These are phyloP conservation scores for Pterostichus niger DNA, from an alignment of 2,888 invertebrate species.

Conservation along the genomic window DNA sequence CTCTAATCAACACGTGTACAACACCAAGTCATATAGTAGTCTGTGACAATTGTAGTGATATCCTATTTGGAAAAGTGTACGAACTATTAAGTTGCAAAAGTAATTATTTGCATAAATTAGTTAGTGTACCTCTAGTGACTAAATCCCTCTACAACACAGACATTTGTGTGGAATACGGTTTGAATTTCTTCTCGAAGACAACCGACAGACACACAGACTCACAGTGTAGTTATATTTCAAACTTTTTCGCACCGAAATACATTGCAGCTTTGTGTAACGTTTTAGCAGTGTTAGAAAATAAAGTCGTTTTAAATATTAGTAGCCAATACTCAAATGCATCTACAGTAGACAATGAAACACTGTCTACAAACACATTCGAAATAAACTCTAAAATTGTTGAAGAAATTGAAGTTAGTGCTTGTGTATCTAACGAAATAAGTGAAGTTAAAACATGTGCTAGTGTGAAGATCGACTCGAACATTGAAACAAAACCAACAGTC, in stretches of 20 bases:
- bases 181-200: constrained; percentile 82
- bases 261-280: constrained; percentile 89
- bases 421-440: constrained; percentile 53
- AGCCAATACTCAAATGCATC: constrained; percentile 74
- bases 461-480: constrained; percentile 6
- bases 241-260: constrained; percentile 84
- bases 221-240: constrained; percentile 81
- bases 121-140: constrained; percentile 81
- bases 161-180: constrained; percentile 82
- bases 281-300: constrained; percentile 83
- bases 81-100: constrained; percentile 86
- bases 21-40: constrained; percentile 87
- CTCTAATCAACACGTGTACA: constrained; percentile 79
- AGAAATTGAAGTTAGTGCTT: constrained; percentile 38
- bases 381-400: constrained; percentile 52
- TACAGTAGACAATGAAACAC: constrained; percentile 63
- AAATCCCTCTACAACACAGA: constrained; percentile 82
- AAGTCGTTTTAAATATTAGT: constrained; percentile 83
- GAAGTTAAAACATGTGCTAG: constrained; percentile 61
- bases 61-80: constrained; percentile 85
- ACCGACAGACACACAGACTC: constrained; percentile 78
- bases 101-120: constrained; percentile 81
- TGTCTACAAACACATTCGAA: constrained; percentile 58
- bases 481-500: constrained; percentile 60
- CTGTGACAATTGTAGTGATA: constrained; percentile 87